Evolutionary conservation across 2,888 invertebrate species (phyloP).

Genomic region (Tipula confusa): DNA sequence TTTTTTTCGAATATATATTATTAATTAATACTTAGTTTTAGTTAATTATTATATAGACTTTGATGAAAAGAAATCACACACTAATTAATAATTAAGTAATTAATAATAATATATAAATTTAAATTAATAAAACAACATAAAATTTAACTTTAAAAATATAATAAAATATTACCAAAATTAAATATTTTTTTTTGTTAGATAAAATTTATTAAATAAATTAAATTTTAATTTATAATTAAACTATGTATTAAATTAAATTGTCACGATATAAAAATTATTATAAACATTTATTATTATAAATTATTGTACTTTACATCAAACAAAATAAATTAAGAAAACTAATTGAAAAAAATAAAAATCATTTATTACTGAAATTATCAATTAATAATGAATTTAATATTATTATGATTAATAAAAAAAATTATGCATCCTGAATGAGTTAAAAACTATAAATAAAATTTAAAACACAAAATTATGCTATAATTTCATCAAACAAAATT

Average conservation of each 20-base stretch:
- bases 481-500: neutral
- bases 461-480: neutral
- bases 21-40: conserved; percentile 3
- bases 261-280: neutral
- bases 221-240: neutral
- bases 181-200: neutral
- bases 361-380: neutral
- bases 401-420: neutral
- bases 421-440: neutral
- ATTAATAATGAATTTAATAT: neutral
- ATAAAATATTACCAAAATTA: neutral
- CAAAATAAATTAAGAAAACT: neutral
- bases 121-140: neutral
- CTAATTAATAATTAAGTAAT: conserved; percentile 3
- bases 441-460: neutral
- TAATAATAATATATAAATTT: neutral
- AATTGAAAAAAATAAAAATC: neutral
- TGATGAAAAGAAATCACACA: neutral
- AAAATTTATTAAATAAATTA: conserved; percentile 25
- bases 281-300: neutral
- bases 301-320: neutral
- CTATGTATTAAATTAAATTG: neutral
- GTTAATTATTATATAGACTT: neutral
- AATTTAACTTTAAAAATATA: neutral
- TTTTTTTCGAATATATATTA: neutral